Evolutionary conservation across 2,888 invertebrate species (phyloP).

Genomic region (Pimpla rufipes): DNA sequence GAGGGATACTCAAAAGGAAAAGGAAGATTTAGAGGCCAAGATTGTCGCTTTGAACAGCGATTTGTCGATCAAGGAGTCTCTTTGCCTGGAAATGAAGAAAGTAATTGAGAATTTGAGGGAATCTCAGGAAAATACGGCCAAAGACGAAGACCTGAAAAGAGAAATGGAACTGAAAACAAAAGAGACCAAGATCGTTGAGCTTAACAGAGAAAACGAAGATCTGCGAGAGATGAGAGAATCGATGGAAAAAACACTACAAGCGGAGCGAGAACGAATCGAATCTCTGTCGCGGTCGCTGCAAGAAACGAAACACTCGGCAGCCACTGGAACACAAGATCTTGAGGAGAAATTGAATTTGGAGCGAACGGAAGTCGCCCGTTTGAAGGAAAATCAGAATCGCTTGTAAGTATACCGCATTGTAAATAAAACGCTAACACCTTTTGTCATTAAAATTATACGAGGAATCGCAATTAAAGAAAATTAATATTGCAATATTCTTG

Average conservation of each 20-base stretch:
- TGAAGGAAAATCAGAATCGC: conserved; percentile 76
- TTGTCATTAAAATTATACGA: background rate
- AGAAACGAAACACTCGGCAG: conserved; percentile 76
- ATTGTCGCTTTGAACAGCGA: conserved; percentile 24
- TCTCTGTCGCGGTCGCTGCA: conserved; percentile 73
- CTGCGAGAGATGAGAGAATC: conserved; percentile 84
- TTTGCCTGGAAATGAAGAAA: conserved; percentile 84
- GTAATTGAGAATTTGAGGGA: conserved; percentile 85
- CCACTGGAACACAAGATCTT: conserved; percentile 75
- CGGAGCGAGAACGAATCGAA: conserved; percentile 78
- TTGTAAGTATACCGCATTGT: conserved; percentile 73
- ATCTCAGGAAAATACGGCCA: conserved; percentile 77
- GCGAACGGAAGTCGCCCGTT: conserved; percentile 73
- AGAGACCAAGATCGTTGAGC: conserved; percentile 73
- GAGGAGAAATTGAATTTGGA: conserved; percentile 77
- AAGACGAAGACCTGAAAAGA: conserved; percentile 70
- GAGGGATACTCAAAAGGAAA: conserved; percentile 60
- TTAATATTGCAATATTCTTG: conserved; percentile 1
- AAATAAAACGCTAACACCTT: background rate
- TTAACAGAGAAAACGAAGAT: conserved; percentile 74
- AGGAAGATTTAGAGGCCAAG: conserved; percentile 46
- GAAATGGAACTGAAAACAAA: conserved; percentile 77
- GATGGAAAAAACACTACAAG: conserved; percentile 86
- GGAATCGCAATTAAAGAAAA: too few species aligned
- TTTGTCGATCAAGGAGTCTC: conserved; percentile 34